Base-by-base conservation (phyloP, 2,888 invertebrate species). In the Neoitamus cyanurus region DNA sequence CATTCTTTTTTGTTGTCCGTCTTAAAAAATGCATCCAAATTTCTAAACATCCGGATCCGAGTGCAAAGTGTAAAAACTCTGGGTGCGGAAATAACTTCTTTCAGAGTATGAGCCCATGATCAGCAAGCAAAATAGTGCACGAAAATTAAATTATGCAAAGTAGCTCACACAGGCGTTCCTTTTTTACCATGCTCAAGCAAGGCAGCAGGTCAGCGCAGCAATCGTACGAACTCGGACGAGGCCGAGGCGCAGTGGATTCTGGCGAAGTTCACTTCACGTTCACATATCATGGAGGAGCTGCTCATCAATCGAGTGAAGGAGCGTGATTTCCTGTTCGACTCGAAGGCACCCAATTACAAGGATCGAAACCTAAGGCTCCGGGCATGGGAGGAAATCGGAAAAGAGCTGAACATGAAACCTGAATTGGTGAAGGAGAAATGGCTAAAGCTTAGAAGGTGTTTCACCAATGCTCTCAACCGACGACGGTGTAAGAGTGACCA, bases 341-440 rank as follows among this genome's bases (percentile, higher is more conserved):
- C 48, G 15, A 78, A 78, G 31, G 46, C 78, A 11, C 78, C 78
- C 7, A 78, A 31, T n/a, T 78, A 78, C 48, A 78, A 78, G 42
- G 78, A 78, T 31, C 78, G 78, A 4, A 78, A 48, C 31, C 15
- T 78, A 6, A 30, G 78, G 11, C 78, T 48, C 11, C 48, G 48
- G 58, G 78, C 78, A 48, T 78, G 78, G 78, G 78, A 78, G 48
- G 30, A 78, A 78, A 78, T 78, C n/a, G 78, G 78, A n/a, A 48
- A 31, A 31, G 78, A 78, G 28, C 25, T 78, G 58, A 31, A 78
- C 31, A 78, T 78, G 78, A 78, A 78, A 31, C 78, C 78, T 25
- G 78, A 78, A 78, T 11, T 48, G 30, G 78, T 58, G 11, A 78
- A 78, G 15, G 78, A 78, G 30, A 78, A 78, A 31, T 78, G 78